Percentiles rank a stretch among this genome's conserved stretches.
These are phyloP conservation scores for Drosophila falleni DNA, from an alignment of 2,888 invertebrate genomes.

Conservation along the genomic window DNA sequence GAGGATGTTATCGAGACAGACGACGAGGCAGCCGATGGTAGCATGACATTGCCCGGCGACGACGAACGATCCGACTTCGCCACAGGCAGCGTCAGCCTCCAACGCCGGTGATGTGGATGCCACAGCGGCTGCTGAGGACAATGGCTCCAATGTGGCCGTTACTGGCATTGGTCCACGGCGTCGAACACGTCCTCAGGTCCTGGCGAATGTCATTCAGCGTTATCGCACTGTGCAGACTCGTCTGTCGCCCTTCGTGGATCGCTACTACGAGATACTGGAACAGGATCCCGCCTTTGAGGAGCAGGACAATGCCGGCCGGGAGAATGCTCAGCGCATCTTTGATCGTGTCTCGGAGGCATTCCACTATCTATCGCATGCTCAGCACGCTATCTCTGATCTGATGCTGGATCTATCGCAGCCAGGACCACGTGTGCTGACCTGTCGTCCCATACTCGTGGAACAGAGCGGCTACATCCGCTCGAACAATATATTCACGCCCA, in stretches of 20 bases:
- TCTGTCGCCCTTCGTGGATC: slow-evolving; percentile 89
- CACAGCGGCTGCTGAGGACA: slow-evolving; percentile 23
- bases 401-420: slow-evolving; percentile 89
- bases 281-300: slow-evolving; percentile 87
- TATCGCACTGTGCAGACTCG: slow-evolving; percentile 85
- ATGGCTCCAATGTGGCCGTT: slow-evolving; percentile 26
- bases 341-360: slow-evolving; percentile 92
- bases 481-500: slow-evolving; percentile 79
- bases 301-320: slow-evolving; percentile 85
- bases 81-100: slow-evolving; percentile 25
- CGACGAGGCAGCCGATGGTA: slow-evolving; percentile 62
- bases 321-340: slow-evolving; percentile 89
- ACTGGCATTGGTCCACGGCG: slow-evolving; percentile 66
- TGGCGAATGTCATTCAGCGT: slow-evolving; percentile 84
- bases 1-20: slow-evolving; percentile 78
- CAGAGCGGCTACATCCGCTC: slow-evolving; percentile 87
- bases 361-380: slow-evolving; percentile 94
- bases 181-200: slow-evolving; percentile 83
- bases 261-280: slow-evolving; percentile 88
- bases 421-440: slow-evolving; percentile 90
- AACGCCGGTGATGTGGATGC: neutral
- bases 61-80: slow-evolving; percentile 41
- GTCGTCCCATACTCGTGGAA: slow-evolving; percentile 90
- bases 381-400: slow-evolving; percentile 95
- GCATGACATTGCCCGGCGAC: slow-evolving; percentile 12